Percentiles rank a stretch among this genome's conserved stretches.
These are phyloP conservation scores for Drosophila subsilvestris DNA, from an alignment of 2,888 invertebrate genomes.

Conservation along the genomic window DNA sequence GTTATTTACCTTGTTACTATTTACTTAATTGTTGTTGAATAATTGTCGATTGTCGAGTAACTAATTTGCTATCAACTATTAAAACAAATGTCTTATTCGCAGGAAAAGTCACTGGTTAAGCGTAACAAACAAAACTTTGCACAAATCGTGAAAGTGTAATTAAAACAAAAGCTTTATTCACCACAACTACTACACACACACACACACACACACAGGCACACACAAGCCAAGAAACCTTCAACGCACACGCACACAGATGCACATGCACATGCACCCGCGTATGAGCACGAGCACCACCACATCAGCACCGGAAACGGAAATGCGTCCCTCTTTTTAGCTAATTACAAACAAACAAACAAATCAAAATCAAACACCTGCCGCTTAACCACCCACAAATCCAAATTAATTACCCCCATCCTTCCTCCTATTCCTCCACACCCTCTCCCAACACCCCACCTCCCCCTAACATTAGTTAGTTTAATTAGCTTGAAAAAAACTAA, in stretches of 20 bases:
- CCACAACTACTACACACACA: conserved; percentile 46
- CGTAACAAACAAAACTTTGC: conserved; percentile 33
- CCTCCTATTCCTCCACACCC: conserved; percentile 4
- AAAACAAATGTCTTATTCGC: conserved; percentile 58
- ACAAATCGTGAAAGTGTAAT: not conserved
- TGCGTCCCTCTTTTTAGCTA: conserved; percentile 57
- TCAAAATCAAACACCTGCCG: conserved; percentile 14
- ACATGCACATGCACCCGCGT: conserved; percentile 23
- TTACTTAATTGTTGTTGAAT: conserved; percentile 56
- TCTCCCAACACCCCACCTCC: conserved; percentile 8
- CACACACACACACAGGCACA: conserved; percentile 28
- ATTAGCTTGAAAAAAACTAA: conserved; percentile 52
- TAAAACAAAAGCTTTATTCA: not conserved
- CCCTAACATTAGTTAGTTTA: conserved; percentile 65
- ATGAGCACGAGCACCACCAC: conserved; percentile 24
- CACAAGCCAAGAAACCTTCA: conserved; percentile 22
- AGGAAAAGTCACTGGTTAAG: conserved; percentile 76
- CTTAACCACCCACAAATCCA: conserved; percentile 23
- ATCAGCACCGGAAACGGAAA: conserved; percentile 75
- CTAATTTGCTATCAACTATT: conserved; percentile 50
- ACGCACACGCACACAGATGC: conserved; percentile 22
- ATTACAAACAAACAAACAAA: conserved; percentile 48
- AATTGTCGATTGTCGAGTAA: conserved; percentile 56
- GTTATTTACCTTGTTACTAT: conserved; percentile 38
- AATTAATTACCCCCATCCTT: conserved; percentile 21